Percentiles rank a stretch among this genome's conserved stretches.
Conservation (phyloP, 2,888 invertebrate genomes). For the Tenthredo mesomela region DNA sequence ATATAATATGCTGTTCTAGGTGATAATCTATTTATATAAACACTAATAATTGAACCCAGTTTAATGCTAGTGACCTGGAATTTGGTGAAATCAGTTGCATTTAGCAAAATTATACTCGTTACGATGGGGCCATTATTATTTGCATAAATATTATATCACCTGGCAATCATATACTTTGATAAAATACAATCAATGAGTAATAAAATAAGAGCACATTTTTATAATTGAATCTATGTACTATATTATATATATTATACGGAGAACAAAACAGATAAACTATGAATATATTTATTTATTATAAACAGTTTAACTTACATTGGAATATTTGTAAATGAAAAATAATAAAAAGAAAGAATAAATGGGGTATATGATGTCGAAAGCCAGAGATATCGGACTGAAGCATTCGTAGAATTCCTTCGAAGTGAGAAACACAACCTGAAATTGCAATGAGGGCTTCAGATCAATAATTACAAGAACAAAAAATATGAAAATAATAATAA, state of each 20-base stretch:
- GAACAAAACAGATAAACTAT: neutral
- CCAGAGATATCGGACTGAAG: constrained; percentile 81
- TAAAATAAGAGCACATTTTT: neutral
- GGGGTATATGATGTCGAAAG: constrained; percentile 85
- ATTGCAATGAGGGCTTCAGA: constrained; percentile 5
- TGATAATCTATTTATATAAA: constrained; percentile 35
- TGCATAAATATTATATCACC: constrained; percentile 35
- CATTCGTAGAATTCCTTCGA: constrained; percentile 81
- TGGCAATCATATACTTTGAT: neutral
- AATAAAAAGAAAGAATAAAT: constrained; percentile 87
- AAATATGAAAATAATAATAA: neutral
- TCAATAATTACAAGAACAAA: constrained; percentile 31
- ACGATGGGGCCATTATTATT: constrained; percentile 4
- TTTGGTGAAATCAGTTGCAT: constrained; percentile 45
- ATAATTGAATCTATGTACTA: no score
- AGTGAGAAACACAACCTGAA: constrained; percentile 82
- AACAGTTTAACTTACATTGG: constrained; percentile 82
- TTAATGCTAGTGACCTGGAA: constrained; percentile 4
- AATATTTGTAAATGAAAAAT: constrained; percentile 90
- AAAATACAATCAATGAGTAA: constrained; percentile 8
- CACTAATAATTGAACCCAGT: constrained; percentile 21
- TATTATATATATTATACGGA: no score
- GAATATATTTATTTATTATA: neutral
- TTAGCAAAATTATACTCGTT: constrained; percentile 34
- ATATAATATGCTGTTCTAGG: neutral